Base-by-base conservation (phyloP, 2,113 vertebrate species). In the Corythaixoides concolor region DNA sequence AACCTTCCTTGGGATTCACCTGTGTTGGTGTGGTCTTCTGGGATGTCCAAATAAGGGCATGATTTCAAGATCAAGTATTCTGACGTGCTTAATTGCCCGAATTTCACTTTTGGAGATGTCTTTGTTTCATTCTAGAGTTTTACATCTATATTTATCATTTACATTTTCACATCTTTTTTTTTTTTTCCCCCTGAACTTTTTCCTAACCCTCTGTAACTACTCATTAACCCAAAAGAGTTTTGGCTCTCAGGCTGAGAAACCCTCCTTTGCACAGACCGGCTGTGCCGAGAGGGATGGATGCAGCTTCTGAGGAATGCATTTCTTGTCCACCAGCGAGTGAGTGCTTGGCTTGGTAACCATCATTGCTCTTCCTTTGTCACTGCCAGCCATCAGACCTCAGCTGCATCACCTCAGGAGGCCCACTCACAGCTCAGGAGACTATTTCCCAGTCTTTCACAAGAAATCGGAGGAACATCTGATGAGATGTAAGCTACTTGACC, bases 401-500 rank as follows among this genome's bases (percentile, higher is more conserved):
- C 67, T 98, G 67, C 96, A 93, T 32, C 98, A 98, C 90, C 97
- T 97, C 95, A 98, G 98, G 93, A 98, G 96, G 68, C 98, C 98
- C 60, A 98, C 96, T 92, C 98, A 98, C 41, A 98, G 97, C 52
- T 97, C 98, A 70, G 98, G 96, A 86, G 97, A 98, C 79, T 98
- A 98, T 41, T 91, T 95, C 24, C 97, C 97, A 26, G 20, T 92
- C 6, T 96, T 96, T 53, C 92, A 96, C 63, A 98, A 98, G 97
- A 98, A 98, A 94, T 55, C 86, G 1, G 98, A 98, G 50, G 98
- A 98, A 24, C 97, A 97, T 69, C 82, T 79, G 0, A 91, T 62
- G 8, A 98, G 97, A 55, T 97, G 92, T 69, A 98, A 97, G n/a
- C 97, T 98, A 66, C 96, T 98, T 72, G 99, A 99, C 52, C 98